phyloP scores from a whole-genome alignment of 2,888 invertebrate genomes.

The Nudaria mundana region DNA sequence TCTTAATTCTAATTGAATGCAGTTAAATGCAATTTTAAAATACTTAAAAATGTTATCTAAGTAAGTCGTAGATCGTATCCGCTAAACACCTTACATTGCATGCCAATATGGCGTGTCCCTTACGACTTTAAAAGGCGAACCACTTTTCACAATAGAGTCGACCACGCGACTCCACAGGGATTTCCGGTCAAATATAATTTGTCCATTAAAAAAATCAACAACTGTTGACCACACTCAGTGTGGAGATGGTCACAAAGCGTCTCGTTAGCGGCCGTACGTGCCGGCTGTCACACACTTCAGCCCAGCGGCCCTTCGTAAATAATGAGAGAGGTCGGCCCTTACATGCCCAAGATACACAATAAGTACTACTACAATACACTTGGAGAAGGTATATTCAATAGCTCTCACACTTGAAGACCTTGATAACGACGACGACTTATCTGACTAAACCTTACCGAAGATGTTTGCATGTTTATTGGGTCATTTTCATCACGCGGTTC shows the following conservation, averaged over 20 bases:
- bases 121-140: constrained; percentile 64
- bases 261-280: constrained; percentile 80
- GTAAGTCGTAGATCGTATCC: constrained; percentile 25
- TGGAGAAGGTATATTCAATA: constrained; percentile 42
- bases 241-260: constrained; percentile 78
- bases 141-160: constrained; percentile 50
- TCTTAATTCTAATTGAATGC: no score
- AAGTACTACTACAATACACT: constrained; percentile 33
- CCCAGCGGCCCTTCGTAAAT: constrained; percentile 79
- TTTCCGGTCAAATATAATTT: constrained; percentile 70
- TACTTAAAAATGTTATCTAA: constrained; percentile 27
- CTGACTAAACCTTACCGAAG: no score
- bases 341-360: constrained; percentile 39
- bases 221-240: constrained; percentile 70
- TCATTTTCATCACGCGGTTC: no score
- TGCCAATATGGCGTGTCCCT: constrained; percentile 53
- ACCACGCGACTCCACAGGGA: constrained; percentile 55
- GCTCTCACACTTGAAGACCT: not conserved
- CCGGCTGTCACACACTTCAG: constrained; percentile 77
- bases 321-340: constrained; percentile 73
- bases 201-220: constrained; percentile 79
- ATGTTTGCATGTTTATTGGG: no score
- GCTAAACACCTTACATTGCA: constrained; percentile 52
- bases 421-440: not conserved
- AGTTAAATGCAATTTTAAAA: constrained; percentile 34